phyloP scores from a whole-genome alignment of 2,888 invertebrate species.

The Drosophila formosana region DNA sequence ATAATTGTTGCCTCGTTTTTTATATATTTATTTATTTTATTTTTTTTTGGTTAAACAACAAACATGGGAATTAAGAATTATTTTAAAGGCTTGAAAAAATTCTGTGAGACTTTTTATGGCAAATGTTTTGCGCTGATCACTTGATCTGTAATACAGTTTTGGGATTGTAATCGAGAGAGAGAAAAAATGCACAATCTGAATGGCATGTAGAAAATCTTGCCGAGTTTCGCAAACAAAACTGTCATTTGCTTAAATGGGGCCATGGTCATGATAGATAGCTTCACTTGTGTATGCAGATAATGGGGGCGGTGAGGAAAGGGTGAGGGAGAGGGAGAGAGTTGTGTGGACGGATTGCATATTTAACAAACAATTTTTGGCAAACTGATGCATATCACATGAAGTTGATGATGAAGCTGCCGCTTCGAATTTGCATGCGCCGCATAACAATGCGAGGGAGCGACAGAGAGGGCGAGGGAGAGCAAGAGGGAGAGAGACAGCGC shows the following conservation, averaged over 20 bases:
- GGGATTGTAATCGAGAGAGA: background rate
- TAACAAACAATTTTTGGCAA: slow-evolving; percentile 67
- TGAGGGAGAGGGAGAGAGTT: background rate
- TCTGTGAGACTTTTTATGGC: background rate
- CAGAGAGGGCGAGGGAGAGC: background rate
- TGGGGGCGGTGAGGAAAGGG: background rate
- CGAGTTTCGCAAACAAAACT: slow-evolving; percentile 31
- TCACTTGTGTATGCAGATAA: background rate
- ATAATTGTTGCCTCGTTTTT: no score
- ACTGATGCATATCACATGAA: slow-evolving; percentile 76
- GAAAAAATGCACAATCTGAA: slow-evolving; percentile 12
- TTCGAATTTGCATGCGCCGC: slow-evolving; percentile 72
- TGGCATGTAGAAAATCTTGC: slow-evolving; percentile 31
- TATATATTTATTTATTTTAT: no score
- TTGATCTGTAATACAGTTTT: background rate
- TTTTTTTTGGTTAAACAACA: no score
- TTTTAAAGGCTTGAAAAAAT: no score
- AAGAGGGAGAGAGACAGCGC: slow-evolving; percentile 15
- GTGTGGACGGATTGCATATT: slow-evolving; percentile 58
- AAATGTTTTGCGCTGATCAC: background rate
- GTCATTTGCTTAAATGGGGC: slow-evolving; percentile 38
- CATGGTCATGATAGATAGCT: slow-evolving; percentile 23
- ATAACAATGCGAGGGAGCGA: slow-evolving; percentile 58
- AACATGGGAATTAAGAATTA: no score
- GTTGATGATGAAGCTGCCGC: slow-evolving; percentile 57